A percentile compares a stretch with the other conserved stretches of the same genome.
These are phyloP conservation scores for Oreonectes daqikongensis DNA, from an alignment of 2,797 vertebrate genomes.

Conservation along the genomic window DNA sequence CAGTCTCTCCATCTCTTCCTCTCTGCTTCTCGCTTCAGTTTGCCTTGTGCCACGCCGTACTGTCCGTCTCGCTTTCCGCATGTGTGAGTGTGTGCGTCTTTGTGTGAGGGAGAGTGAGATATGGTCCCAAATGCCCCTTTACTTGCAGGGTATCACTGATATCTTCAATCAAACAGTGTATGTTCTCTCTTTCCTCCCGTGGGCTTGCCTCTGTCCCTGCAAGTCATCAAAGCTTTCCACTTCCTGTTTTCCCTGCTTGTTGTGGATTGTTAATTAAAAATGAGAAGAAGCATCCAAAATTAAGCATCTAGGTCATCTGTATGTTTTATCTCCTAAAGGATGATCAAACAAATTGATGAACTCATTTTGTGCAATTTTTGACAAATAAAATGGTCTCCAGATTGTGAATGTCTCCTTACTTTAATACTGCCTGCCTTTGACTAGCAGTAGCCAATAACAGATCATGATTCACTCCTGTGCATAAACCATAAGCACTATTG, in stretches of 20 bases:
- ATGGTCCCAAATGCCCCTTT: slow-evolving; percentile 35
- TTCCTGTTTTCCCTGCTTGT: neutral
- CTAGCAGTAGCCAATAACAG: neutral
- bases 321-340: too few relatives aligned
- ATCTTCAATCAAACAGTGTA: slow-evolving; percentile 27
- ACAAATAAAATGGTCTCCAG: neutral
- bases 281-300: too few relatives aligned
- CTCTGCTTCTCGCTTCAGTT: slow-evolving; percentile 42
- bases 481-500: too few relatives aligned
- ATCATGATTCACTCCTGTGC: neutral
- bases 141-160: slow-evolving; percentile 39
- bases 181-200: slow-evolving; percentile 6
- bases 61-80: slow-evolving; percentile 33
- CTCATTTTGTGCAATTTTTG: neutral
- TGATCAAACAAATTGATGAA: neutral
- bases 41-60: slow-evolving; percentile 27
- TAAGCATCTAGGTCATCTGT: neutral
- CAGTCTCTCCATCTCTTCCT: slow-evolving; percentile 72
- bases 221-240: neutral
- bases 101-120: neutral
- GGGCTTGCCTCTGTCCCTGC: slow-evolving; percentile 14
- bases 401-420: neutral
- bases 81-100: slow-evolving; percentile 13
- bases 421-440: neutral
- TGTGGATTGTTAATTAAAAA: neutral